Evolutionary conservation across 2,797 vertebrate genomes (phyloP).

Genomic region (Macropus fuliginosus): DNA sequence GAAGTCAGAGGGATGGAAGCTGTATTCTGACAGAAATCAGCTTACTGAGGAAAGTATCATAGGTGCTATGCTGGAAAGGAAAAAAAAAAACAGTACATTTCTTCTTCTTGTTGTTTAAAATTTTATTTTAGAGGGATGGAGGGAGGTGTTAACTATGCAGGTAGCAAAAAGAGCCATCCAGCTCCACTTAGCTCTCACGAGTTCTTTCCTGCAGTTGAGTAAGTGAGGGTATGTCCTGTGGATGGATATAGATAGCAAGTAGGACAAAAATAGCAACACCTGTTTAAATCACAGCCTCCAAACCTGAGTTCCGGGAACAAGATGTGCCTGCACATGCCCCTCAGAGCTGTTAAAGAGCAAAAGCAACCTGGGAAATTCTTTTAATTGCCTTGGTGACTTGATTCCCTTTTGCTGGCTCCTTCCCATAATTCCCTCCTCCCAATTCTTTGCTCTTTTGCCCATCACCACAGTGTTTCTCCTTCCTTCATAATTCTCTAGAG

Average conservation of each 20-base stretch:
- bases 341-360: slow-evolving; percentile 1
- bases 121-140: background rate
- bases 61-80: background rate
- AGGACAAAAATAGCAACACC: slow-evolving; percentile 73
- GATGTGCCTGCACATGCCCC: slow-evolving; percentile 14
- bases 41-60: background rate
- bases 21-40: background rate
- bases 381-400: background rate
- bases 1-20: background rate
- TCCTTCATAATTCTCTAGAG: background rate
- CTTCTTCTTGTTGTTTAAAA: background rate
- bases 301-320: slow-evolving; percentile 38
- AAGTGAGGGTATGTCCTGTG: slow-evolving; percentile 44
- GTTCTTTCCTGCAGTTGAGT: background rate
- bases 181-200: slow-evolving; percentile 29
- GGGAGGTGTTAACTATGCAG: background rate
- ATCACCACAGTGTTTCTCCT: background rate
- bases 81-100: background rate
- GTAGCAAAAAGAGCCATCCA: slow-evolving; percentile 12
- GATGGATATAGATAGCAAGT: slow-evolving; percentile 55
- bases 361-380: background rate
- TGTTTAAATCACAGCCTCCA: slow-evolving; percentile 50
- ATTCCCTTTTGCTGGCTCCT: background rate
- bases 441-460: background rate
- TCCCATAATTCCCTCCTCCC: background rate